Evolutionary conservation across 2,888 invertebrate genomes (phyloP), one percentile per base, ranked within the genome.

Genomic region (Bhutanitis thaidina): DNA sequence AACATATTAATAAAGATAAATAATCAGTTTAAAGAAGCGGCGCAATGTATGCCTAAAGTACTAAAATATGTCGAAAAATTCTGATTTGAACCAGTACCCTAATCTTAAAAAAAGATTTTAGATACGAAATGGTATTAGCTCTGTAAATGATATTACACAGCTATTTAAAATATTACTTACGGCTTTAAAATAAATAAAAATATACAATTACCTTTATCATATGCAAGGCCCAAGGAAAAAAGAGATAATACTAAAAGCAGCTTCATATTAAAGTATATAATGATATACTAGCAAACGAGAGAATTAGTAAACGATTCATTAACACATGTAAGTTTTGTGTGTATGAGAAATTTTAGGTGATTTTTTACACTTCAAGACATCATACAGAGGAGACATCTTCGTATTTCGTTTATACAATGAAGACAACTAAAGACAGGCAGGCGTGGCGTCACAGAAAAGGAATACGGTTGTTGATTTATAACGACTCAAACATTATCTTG

Each of bases 141-240:
- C n/a, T n/a, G n/a, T n/a, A n/a, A n/a, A n/a, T n/a, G n/a, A n/a
- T n/a, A n/a, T n/a, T n/a, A n/a, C n/a, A n/a, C n/a, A n/a, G n/a
- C n/a, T n/a, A n/a, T n/a, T n/a, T n/a, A n/a, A n/a, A n/a, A n/a
- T n/a, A n/a, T n/a, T n/a, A n/a, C n/a, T n/a, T n/a, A n/a, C n/a
- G n/a, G n/a, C n/a, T n/a, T n/a, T n/a, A n/a, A n/a, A n/a, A n/a
- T n/a, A 25, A 5, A 14, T n/a, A 41, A 36, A 36, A 36, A 20
- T 20, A 32, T 37, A 39, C 30, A 51, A 54, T 60, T 58, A 65
- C 66, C 67, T 61, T 67, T 67, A 59, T 67, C 67, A 47, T 65
- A 67, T 34, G 67, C 67, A 43, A 60, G 49, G 29, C 61, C 59
- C n/a, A 57, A 53, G 35, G 65, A 58, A 55, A 65, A 56, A 32